Conservation (phyloP, 2,113 vertebrate genomes). For the Fulica atra region DNA sequence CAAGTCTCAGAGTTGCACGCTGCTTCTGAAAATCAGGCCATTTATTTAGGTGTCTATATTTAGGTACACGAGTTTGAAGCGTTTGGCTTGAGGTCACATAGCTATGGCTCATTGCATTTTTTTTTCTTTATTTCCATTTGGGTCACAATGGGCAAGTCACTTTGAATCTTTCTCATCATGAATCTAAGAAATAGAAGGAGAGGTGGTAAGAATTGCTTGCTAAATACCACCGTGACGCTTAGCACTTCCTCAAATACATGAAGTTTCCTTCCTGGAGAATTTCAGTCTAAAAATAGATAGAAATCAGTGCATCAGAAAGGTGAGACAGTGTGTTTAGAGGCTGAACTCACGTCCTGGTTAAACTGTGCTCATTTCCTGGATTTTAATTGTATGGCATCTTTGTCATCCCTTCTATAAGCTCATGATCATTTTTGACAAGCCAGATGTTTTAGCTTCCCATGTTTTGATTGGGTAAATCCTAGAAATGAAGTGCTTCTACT, state of each 20-base stretch:
- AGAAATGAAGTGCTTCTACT: not conserved
- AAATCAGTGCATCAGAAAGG: not conserved
- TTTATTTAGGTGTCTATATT: constrained; percentile 67
- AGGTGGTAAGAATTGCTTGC: not conserved
- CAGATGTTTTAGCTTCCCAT: not conserved
- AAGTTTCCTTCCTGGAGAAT: not conserved
- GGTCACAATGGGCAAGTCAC: constrained; percentile 50
- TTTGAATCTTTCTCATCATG: constrained; percentile 32
- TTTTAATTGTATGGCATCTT: not conserved
- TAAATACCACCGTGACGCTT: not conserved
- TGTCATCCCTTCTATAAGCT: not conserved
- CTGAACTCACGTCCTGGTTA: not conserved
- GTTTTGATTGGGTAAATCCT: not conserved
- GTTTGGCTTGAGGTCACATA: constrained; percentile 55
- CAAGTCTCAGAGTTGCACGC: not conserved
- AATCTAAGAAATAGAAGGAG: not conserved
- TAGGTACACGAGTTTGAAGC: constrained; percentile 57
- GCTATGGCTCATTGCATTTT: constrained; percentile 47
- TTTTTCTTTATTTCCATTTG: constrained; percentile 51
- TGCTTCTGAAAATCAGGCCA: constrained; percentile 57
- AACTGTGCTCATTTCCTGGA: not conserved
- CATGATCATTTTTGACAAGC: not conserved
- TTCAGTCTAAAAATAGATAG: not conserved
- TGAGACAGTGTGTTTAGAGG: not conserved
- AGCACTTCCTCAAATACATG: not conserved